Percentiles rank a stretch among this genome's conserved stretches.
phyloP scores from a whole-genome alignment of 2,113 vertebrate species.

The Bubo blakistoni region DNA sequence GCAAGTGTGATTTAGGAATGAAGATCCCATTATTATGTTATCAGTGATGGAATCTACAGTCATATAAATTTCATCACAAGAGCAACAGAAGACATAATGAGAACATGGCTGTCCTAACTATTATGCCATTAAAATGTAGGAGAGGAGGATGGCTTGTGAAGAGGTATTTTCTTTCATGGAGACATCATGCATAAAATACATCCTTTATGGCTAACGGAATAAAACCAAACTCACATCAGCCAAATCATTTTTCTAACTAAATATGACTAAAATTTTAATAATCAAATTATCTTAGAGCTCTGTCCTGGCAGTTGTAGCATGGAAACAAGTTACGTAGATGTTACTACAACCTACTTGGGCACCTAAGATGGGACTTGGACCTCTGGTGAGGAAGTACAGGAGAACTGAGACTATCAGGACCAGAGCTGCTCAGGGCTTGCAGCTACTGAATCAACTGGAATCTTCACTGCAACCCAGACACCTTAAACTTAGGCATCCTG shows the following conservation, averaged over 20 bases:
- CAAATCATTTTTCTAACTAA: neutral
- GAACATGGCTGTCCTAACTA: neutral
- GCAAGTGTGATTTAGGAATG: neutral
- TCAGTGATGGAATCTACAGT: neutral
- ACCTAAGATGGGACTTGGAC: neutral
- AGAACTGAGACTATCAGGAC: neutral
- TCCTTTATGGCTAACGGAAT: neutral
- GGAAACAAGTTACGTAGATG: neutral
- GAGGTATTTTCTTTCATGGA: neutral
- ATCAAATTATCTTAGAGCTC: neutral
- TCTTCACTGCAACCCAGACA: neutral
- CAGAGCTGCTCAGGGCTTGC: too few species aligned
- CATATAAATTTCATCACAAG: neutral
- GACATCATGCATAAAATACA: neutral
- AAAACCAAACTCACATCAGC: neutral
- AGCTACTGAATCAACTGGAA: neutral
- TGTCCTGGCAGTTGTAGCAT: neutral
- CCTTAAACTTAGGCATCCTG: neutral
- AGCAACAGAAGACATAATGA: neutral
- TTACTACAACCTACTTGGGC: neutral
- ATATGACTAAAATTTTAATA: neutral
- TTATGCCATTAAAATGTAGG: neutral
- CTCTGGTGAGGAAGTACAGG: neutral
- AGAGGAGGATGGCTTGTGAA: neutral
- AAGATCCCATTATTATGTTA: neutral